Evolutionary conservation across 2,113 vertebrate genomes (phyloP), one percentile per base, ranked within the genome.

Genomic region (Octodon degus): DNA sequence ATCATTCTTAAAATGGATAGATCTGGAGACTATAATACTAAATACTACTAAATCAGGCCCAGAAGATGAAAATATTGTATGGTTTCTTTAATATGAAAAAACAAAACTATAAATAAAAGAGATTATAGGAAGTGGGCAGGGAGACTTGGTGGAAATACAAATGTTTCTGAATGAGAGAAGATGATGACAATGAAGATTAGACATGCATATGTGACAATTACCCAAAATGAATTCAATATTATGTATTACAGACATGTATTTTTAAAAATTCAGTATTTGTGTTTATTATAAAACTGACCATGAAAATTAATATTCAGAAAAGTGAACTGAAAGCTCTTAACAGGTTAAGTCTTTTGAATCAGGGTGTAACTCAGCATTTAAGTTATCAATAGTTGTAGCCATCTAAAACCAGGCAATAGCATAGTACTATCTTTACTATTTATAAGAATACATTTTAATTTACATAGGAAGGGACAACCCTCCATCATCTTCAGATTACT

Each of bases 291-390:
- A 92, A 96, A 58, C 60, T 95, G 13, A 65, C 47, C 32, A 84
- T 83, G 74, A 74, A 77, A 2, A 86, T 89, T 89, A 97, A 94
- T 72, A 96, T 25, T 62, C 37, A 84, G 76, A 88, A 82, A 14
- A 74, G 24, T 34, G 40, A 87, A 88, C 53, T 37, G n/a, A 3
- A 74, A 37, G 20, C 50, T 89, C 5, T 16, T 47, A 9, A 72
- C 58, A 40, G 65, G 16, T 25, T 81, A 67, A 17, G 12, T 20
- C 76, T 74, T 79, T 27, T 55, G 17, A 77, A 53, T 80, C 63
- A 34, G 50, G 7, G 3, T 43, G 30, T 34, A 63, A 70, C 53
- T 67, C 34, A 58, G 40, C 14, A 63, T 72, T 70, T 19, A 84
- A 6, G 10, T 67, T n/a, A 90, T 74, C 58, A 85, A 32, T 17